Base-by-base conservation (phyloP, 2,113 vertebrate genomes). In the Phrynosoma platyrhinos region DNA sequence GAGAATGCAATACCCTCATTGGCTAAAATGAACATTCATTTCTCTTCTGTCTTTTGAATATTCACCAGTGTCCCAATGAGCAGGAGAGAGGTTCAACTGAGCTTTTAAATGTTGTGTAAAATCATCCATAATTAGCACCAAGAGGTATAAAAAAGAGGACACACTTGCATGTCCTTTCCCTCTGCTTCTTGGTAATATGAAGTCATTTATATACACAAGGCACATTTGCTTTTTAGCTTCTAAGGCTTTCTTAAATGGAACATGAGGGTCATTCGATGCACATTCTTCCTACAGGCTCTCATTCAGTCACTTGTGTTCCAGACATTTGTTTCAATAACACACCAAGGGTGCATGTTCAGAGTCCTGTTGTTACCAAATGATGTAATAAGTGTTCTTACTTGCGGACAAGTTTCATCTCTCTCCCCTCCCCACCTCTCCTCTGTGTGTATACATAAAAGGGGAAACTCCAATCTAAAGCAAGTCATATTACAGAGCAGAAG, bases 391-490 rank as follows among this genome's bases (percentile, higher is more conserved):
- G 87, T 64, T 84, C 72, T 74, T 23, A 42, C 68, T 84, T 25
- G n/a, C 68, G 90, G 89, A 40, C 20, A 77, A 62, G 58, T 62
- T 62, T 16, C 13, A 62, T 62, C 58, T 18, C 13, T 62, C 58
- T 2, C 13, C 58, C 55, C 55, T 3, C 55, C 55, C 55, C 55
- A 10, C 55, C 55, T 14, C 55, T 13, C 42, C 27, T 25, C n/a
- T 68, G 3, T 10, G 53, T 58, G 18, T 42, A 87, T 27, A 86
- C 36, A 71, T 79, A 79, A 9, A 69, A 94, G 86, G 36, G 85
- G 94, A 91, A 83, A 77, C 8, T 87, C 92, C 87, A 92, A 94
- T 93, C 93, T 95, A 88, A 79, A 92, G 91, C 94, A 93, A 91
- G 92, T 81, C 0, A 1, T 3, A 0, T 93, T 90, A 94, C 77